Percentiles rank a stretch among this genome's conserved stretches.
Conservation (phyloP, 2,113 vertebrate species). For the human (Homo sapiens) region DNA sequence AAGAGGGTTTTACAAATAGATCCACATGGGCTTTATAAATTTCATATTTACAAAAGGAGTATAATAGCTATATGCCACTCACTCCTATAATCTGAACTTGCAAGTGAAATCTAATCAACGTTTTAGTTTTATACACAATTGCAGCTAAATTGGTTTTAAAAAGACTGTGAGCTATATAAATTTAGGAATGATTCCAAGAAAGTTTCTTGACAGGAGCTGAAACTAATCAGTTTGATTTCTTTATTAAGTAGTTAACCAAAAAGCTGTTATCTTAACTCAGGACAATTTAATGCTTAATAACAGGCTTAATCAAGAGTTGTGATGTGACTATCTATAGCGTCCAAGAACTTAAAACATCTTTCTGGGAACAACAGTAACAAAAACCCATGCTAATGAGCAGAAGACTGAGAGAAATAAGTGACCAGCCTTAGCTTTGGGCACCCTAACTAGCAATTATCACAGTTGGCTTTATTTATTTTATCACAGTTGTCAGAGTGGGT, state of each 20-base stretch:
- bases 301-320: neutral
- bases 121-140: constrained; percentile 33
- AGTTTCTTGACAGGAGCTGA: constrained; percentile 33
- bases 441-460: neutral
- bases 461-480: neutral
- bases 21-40: neutral
- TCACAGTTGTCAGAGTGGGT: neutral
- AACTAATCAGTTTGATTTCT: constrained; percentile 22
- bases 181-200: constrained; percentile 10
- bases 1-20: neutral
- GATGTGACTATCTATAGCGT: neutral
- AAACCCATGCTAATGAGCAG: neutral
- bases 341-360: neutral
- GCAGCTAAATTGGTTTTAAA: neutral
- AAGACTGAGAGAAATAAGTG: neutral
- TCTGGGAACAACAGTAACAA: neutral
- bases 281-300: constrained; percentile 16
- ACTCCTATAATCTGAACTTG: neutral
- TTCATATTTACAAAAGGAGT: neutral
- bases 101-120: neutral
- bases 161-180: constrained; percentile 5
- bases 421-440: neutral
- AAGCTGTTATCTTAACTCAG: constrained; percentile 3
- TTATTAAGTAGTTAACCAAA: constrained; percentile 7
- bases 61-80: neutral